Evolutionary conservation across 2,113 vertebrate genomes (phyloP), one percentile per base, ranked within the genome.

Genomic region (Microcebus tavaratra): DNA sequence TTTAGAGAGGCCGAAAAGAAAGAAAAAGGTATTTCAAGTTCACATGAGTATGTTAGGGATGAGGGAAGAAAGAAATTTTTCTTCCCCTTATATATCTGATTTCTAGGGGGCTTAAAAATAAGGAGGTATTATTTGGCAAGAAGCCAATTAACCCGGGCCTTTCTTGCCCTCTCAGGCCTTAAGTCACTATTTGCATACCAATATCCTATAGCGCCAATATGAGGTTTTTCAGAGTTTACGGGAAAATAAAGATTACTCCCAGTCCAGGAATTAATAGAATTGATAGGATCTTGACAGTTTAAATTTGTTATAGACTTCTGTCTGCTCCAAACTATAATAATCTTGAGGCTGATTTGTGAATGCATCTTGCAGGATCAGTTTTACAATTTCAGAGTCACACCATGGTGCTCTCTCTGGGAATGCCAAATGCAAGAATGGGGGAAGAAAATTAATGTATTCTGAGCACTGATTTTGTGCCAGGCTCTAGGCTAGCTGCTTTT

Each of bases 361-460:
- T 31, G 17, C 65, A 68, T 12, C 39, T 67, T 82, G 20, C 79
- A 11, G 61, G 72, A 63, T 92, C 53, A 39, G 55, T 61, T 87
- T 88, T 86, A 75, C 75, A 79, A 84, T 67, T 87, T 92, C 68
- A 90, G 48, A 94, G 84, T 82, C 70, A 94, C 68, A 83, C 61
- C 42, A 8, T 13, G 55, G 27, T 65, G 25, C 36, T 94, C 67
- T 83, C 80, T 88, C n/a, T 92, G 75, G 55, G 88, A 95, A 92
- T 61, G n/a, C 88, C 85, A 88, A 80, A 34, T 68, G 23, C 10
- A 61, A 94, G 70, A 83, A 55, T 61, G 59, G 25, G 55, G 36
- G 34, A 73, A 94, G 81, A n/a, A 90, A 92, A 87, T 90, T 78
- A 85, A 48, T 68, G 21, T 50, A n/a, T 86, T 79, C 75, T 61